phyloP scores from a whole-genome alignment of 1,140 invertebrate genomes.

The Diabrotica undecimpunctata region DNA sequence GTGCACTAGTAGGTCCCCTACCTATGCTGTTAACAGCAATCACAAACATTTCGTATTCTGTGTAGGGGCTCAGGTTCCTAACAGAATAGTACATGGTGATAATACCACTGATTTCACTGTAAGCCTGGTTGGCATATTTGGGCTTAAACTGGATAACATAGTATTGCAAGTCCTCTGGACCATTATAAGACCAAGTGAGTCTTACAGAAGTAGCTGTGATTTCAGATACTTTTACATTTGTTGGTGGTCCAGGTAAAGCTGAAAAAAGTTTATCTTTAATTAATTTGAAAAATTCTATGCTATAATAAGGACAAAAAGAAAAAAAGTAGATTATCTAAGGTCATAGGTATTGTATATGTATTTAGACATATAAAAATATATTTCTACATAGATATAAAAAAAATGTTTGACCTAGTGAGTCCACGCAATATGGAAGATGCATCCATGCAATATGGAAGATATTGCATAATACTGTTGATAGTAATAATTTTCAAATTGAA shows the following conservation, averaged over 20 bases:
- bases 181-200: conserved; percentile 85
- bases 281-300: too few relatives aligned
- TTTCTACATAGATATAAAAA: too few relatives aligned
- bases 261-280: conserved; percentile 23
- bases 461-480: too few relatives aligned
- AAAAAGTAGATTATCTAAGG: too few relatives aligned
- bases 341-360: too few relatives aligned
- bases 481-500: too few relatives aligned
- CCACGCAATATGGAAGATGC: too few relatives aligned
- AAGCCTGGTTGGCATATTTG: conserved; percentile 77
- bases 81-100: conserved; percentile 91
- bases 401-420: too few relatives aligned
- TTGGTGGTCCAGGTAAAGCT: conserved; percentile 86
- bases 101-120: conserved; percentile 86
- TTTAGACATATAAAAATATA: too few relatives aligned
- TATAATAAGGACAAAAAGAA: too few relatives aligned
- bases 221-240: conserved; percentile 83
- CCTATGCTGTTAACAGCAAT: conserved; percentile 93
- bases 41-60: conserved; percentile 95
- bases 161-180: conserved; percentile 80
- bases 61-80: conserved; percentile 84
- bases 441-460: too few relatives aligned
- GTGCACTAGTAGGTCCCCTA: conserved; percentile 77
- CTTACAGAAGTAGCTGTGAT: conserved; percentile 89
- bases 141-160: conserved; percentile 96